Conservation (phyloP, 2,888 invertebrate species). For the Latrodectus elegans region DNA sequence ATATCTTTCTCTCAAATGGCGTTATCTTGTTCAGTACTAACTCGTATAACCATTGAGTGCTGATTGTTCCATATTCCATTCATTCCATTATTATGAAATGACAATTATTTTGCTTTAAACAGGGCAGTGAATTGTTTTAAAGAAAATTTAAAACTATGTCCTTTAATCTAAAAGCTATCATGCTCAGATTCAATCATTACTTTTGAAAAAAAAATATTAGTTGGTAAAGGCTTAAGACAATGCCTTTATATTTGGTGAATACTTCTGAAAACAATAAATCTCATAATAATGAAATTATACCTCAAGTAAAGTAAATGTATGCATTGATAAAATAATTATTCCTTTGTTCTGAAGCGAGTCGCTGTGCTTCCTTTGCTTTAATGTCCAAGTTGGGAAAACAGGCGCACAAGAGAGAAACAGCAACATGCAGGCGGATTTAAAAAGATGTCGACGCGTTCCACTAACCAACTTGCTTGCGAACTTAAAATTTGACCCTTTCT, state of each 20-base stretch:
- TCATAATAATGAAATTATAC: background rate
- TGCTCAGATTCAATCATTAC: constrained; percentile 2
- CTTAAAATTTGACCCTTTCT: constrained; percentile 39
- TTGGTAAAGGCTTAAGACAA: constrained; percentile 2
- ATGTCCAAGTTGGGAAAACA: constrained; percentile 1
- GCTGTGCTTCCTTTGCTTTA: background rate
- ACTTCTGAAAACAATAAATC: constrained; percentile 17
- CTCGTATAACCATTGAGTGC: background rate
- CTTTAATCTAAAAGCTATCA: background rate
- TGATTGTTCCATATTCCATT: background rate
- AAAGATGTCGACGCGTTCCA: constrained; percentile 39
- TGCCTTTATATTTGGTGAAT: background rate
- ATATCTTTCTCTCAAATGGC: background rate
- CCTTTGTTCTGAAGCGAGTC: constrained; percentile 26
- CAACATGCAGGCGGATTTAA: constrained; percentile 6
- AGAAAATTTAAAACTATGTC: background rate
- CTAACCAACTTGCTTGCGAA: constrained; percentile 33
- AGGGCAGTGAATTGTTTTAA: background rate
- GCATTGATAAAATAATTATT: constrained; percentile 23
- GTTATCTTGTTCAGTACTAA: background rate
- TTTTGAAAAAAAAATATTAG: background rate
- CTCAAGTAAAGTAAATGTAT: background rate
- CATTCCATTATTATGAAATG: background rate
- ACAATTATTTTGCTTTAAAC: background rate
- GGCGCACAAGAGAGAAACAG: background rate